phyloP scores from a whole-genome alignment of 2,797 vertebrate genomes.

The Periophthalmus magnuspinnatus region DNA sequence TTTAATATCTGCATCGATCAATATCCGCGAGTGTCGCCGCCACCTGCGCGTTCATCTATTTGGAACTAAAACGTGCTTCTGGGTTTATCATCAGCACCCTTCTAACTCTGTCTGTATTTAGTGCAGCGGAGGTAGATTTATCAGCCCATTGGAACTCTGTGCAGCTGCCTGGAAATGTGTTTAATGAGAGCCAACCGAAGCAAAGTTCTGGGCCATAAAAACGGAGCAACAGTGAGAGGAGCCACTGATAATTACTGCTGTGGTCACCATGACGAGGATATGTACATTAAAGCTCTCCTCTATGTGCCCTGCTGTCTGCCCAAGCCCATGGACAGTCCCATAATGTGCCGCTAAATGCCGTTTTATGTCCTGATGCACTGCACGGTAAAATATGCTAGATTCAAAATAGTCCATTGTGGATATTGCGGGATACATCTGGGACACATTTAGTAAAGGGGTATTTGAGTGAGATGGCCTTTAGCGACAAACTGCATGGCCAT shows the following conservation, averaged over 20 bases:
- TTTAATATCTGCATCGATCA: slow-evolving; percentile 6
- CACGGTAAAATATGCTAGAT: background rate
- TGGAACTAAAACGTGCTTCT: slow-evolving; percentile 4
- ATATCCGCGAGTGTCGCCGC: background rate
- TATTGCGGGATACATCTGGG: background rate
- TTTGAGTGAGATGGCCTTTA: background rate
- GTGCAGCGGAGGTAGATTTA: slow-evolving; percentile 6
- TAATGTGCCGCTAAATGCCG: background rate
- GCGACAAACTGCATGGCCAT: background rate
- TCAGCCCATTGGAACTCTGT: background rate
- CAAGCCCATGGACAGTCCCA: background rate
- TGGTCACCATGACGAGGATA: background rate
- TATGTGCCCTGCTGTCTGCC: background rate
- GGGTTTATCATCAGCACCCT: slow-evolving; percentile 5
- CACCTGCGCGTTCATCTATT: slow-evolving; percentile 4
- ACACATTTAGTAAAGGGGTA: background rate
- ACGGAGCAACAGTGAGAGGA: background rate
- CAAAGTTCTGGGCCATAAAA: slow-evolving; percentile 9
- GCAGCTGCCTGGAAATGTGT: slow-evolving; percentile 15
- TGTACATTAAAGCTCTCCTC: slow-evolving; percentile 4
- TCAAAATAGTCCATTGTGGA: background rate
- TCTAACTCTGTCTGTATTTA: slow-evolving; percentile 11
- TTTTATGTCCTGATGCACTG: background rate
- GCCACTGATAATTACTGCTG: background rate
- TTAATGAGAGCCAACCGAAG: slow-evolving; percentile 10